Conservation (phyloP, 2,113 vertebrate genomes). For the Poeciliopsis occidentalis region DNA sequence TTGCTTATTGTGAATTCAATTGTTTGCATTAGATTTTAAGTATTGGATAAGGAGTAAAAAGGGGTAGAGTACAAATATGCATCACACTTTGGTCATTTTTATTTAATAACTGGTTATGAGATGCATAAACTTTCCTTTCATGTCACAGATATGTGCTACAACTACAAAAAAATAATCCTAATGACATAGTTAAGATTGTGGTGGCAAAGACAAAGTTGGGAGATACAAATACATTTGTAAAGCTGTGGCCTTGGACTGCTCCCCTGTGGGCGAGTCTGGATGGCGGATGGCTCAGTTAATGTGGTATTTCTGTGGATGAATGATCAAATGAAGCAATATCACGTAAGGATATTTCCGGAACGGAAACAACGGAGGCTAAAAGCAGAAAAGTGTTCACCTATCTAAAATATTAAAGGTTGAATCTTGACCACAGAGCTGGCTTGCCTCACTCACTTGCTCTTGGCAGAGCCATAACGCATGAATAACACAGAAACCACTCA, state of each 20-base stretch:
- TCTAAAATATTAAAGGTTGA: constrained; percentile 68
- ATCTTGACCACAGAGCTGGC: constrained; percentile 47
- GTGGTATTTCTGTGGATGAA: constrained; percentile 21
- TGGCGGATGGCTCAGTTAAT: background rate
- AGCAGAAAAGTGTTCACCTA: constrained; percentile 55
- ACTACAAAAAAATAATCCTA: background rate
- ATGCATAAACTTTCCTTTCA: background rate
- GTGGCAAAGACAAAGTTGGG: background rate
- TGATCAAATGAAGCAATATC: constrained; percentile 49
- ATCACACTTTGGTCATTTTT: no score
- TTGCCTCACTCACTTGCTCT: constrained; percentile 1
- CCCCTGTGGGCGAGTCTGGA: background rate
- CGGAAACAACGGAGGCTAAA: constrained; percentile 50
- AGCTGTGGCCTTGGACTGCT: background rate
- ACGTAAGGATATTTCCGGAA: constrained; percentile 51
- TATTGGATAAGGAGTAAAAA: background rate
- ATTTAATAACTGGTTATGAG: background rate
- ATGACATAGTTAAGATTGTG: background rate
- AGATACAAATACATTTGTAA: background rate
- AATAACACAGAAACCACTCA: constrained; percentile 25
- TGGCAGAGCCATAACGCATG: constrained; percentile 7
- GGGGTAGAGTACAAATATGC: no score
- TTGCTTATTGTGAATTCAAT: background rate
- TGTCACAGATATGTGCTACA: background rate
- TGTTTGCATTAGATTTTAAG: background rate